Percentiles rank a stretch among this genome's conserved stretches.
These are phyloP conservation scores for Rhinoptilus africanus DNA, from an alignment of 2,113 vertebrate genomes.

Conservation along the genomic window DNA sequence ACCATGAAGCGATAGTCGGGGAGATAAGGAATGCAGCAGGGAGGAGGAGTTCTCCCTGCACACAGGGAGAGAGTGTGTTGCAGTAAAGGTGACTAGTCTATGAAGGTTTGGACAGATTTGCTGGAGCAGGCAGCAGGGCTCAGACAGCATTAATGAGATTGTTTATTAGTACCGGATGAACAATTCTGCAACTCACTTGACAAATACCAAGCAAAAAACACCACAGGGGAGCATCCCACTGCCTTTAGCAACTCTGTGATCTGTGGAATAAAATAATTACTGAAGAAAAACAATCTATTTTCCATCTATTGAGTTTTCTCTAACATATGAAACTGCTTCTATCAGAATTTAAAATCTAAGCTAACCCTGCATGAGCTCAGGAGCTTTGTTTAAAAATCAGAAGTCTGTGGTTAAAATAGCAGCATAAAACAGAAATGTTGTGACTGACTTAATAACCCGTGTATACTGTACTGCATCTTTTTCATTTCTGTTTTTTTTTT, in stretches of 20 bases:
- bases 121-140: slow-evolving; percentile 46
- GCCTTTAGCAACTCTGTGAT: slow-evolving; percentile 55
- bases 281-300: slow-evolving; percentile 69
- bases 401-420: slow-evolving; percentile 23
- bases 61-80: neutral
- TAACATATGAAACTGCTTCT: slow-evolving; percentile 38
- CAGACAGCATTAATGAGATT: slow-evolving; percentile 64
- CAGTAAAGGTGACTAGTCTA: slow-evolving; percentile 23
- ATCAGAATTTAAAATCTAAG: slow-evolving; percentile 60
- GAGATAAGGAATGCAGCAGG: neutral
- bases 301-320: slow-evolving; percentile 54
- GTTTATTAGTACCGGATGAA: slow-evolving; percentile 70
- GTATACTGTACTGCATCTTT: neutral
- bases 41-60: neutral
- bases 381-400: slow-evolving; percentile 49
- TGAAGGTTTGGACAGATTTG: slow-evolving; percentile 57
- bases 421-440: neutral
- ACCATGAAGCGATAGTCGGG: neutral
- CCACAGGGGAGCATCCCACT: slow-evolving; percentile 40
- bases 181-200: slow-evolving; percentile 61
- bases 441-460: neutral
- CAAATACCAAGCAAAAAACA: slow-evolving; percentile 52
- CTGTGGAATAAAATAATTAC: slow-evolving; percentile 66
- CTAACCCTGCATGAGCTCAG: slow-evolving; percentile 21
- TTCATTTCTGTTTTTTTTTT: neutral